These are phyloP conservation scores for Peromyscus aztecus DNA, from an alignment of 2,797 vertebrate genomes.

Conservation along the genomic window DNA sequence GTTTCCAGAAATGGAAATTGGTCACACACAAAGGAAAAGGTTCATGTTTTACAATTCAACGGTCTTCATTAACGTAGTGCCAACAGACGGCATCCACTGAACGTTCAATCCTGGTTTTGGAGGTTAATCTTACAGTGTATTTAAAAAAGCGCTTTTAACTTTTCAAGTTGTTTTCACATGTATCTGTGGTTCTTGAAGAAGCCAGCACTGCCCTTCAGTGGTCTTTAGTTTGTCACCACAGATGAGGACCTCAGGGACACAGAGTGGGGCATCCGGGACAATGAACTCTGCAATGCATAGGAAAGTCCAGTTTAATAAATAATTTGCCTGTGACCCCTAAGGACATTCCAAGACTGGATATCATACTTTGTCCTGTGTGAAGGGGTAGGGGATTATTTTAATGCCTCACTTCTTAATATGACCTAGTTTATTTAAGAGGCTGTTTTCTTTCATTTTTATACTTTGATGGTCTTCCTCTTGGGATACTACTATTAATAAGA, in stretches of 20 bases:
- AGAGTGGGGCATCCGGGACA: background rate
- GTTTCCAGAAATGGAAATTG: constrained; percentile 33
- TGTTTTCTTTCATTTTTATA: constrained; percentile 33
- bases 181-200: constrained; percentile 44
- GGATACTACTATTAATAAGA: constrained; percentile 23
- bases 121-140: constrained; percentile 38
- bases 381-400: background rate
- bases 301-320: background rate
- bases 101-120: background rate
- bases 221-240: constrained; percentile 43
- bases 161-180: constrained; percentile 75
- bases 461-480: constrained; percentile 48
- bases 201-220: constrained; percentile 24
- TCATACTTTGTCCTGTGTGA: background rate
- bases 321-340: background rate
- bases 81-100: background rate
- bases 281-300: background rate
- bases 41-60: constrained; percentile 26
- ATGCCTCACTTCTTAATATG: background rate
- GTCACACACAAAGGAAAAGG: constrained; percentile 43
- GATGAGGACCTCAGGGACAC: background rate
- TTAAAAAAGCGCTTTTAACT: constrained; percentile 69
- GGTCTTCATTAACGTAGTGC: constrained; percentile 10
- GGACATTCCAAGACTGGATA: background rate
- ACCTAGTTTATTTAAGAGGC: constrained; percentile 27